phyloP scores from a whole-genome alignment of 23 tunicate species.

The Botrylloides violaceus region DNA sequence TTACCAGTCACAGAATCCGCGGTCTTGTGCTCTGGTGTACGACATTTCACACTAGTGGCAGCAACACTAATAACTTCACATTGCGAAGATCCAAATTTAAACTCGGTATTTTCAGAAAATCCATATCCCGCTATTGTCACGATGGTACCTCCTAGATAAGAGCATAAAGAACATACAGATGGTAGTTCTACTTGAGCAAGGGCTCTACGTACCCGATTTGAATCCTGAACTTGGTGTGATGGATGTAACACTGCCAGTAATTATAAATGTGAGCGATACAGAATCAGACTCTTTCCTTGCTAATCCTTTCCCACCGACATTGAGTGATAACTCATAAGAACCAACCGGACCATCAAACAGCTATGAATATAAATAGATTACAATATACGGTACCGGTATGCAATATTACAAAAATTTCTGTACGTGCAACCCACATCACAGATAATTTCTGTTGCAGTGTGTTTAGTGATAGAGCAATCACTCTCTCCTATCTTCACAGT shows the following conservation, averaged over 20 bases:
- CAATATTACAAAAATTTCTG: too few relatives aligned
- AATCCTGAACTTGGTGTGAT: constrained; percentile 8
- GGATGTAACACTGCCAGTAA: not conserved
- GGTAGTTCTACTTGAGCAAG: too few relatives aligned
- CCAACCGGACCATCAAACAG: constrained; percentile 17
- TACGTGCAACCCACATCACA: constrained; percentile 4
- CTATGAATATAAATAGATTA: not conserved
- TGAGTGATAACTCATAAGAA: not conserved
- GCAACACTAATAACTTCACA: constrained; percentile 17
- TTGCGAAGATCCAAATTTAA: not conserved
- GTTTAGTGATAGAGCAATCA: constrained; percentile 6
- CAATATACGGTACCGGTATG: not conserved
- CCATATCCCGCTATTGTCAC: constrained; percentile 17
- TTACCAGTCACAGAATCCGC: not conserved
- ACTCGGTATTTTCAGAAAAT: constrained; percentile 6
- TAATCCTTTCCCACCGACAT: constrained; percentile 22
- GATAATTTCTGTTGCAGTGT: constrained; percentile 3
- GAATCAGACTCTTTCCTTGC: constrained; percentile 7
- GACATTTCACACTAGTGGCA: not conserved
- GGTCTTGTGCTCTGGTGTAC: constrained; percentile 4
- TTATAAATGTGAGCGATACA: not conserved
- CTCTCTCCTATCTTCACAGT: constrained; percentile 10
- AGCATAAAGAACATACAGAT: too few relatives aligned
- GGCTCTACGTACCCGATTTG: not conserved
- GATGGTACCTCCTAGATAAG: constrained; percentile 5